Base-by-base conservation (phyloP, 2,113 vertebrate genomes). In the Perognathus longimembris region DNA sequence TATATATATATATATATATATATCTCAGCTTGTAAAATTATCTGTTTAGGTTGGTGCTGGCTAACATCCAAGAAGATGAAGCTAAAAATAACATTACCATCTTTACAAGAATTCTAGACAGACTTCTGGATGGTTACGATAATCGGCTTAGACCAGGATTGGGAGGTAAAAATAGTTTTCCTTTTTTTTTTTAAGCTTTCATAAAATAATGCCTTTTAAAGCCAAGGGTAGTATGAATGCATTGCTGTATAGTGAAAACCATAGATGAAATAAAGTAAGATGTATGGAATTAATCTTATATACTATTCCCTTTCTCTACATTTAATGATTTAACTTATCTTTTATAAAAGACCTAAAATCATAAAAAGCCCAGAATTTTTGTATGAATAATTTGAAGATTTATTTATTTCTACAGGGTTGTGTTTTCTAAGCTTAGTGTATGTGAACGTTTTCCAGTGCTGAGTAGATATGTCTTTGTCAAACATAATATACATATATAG, bases 41-140 rank as follows among this genome's bases (percentile, higher is more conserved):
- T 98, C 96, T 96, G n/a, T 98, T 95, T 98, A 99, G 99, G 98
- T 98, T 98, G 96, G 98, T 98, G 95, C 98, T 98, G 94, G 99
- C 98, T 95, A 98, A 99, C 97, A 97, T 98, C 94, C 95, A 98
- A 96, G 98, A 99, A 97, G 98, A 99, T 84, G 99, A 99, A 98
- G 98, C 99, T 96, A 99, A 99, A 98, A 99, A 99, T 98, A 99
- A 99, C 98, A 99, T 99, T 97, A 99, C 99, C 96, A 98, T 99
- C 97, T 99, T 99, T 96, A 99, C 99, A 76, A 99, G 99, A 96
- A 99, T 99, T 98, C 98, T 99, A 97, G 99, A 99, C 98, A 98
- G 99, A 97, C 99, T 99, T 85, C 98, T 99, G 97, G 99, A 99
- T 97, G 99, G 99, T 95, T 99, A 99, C 66, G 99, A 99, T 98